Evolutionary conservation across 2,888 invertebrate genomes (phyloP), one percentile per base, ranked within the genome.

Genomic region (Melanargia galathea): DNA sequence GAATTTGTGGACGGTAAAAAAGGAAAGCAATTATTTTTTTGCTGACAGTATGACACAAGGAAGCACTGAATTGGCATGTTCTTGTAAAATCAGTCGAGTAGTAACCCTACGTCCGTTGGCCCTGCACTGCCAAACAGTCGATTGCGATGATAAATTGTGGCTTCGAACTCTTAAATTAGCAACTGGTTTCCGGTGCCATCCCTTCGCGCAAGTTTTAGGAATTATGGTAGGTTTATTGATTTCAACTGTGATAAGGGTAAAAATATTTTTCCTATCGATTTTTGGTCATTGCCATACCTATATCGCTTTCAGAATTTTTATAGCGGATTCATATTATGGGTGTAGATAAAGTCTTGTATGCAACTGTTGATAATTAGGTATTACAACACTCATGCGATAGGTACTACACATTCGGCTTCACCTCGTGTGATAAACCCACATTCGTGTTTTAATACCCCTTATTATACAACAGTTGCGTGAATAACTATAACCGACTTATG

Each of bases 71-170:
- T 11, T 6, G 33, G 51, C 33, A 51, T 33, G 16, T 33, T 5
- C 30, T 2, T 0, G 13, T 26, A 48, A 48, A 48, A 11, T 22
- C 10, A 0, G 10, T 2, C 2, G 11, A 24, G 48, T 30, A 10
- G 49, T 18, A 51, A 30, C 16, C 51, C 30, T 18, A 33, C n/a
- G 16, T 55, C 18, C 40, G 4, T 45, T 45, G 45, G 20, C 8
- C 45, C 18, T 45, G 22, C 13, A n/a, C 60, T 58, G 22, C 58
- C 22, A 55, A 63, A 66, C 66, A 55, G 54, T 59, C 63, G 59
- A 62, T 59, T 64, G 64, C 64, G 58, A 40, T 51, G 55, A 38
- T 40, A 62, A 59, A 62, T 61, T 58, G 51, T 59, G 61, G 51
- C 46, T 24, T 38, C 45, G 55, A 49, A 62, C 49, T 59, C 11